Conservation (phyloP, 2,888 invertebrate species). For the Nemoura dubitans region DNA sequence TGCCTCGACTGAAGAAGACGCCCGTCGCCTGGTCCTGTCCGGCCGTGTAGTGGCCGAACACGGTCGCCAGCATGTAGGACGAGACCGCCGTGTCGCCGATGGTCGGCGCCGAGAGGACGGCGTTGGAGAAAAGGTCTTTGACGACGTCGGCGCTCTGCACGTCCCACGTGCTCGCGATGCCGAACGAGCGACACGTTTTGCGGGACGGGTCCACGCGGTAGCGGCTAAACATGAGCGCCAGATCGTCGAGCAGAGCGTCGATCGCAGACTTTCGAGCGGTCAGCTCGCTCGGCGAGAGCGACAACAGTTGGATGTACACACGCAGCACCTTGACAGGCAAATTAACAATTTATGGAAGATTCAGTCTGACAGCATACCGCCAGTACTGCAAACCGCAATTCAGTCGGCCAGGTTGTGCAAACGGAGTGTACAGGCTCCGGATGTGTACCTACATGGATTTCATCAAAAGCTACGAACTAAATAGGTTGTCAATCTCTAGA, state of each 20-base stretch:
- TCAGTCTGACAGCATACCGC: no score
- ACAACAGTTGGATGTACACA: background rate
- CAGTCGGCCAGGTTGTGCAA: no score
- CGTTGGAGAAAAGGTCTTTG: background rate
- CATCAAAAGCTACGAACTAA: no score
- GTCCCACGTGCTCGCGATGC: background rate
- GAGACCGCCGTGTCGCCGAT: background rate
- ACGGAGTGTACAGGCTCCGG: no score
- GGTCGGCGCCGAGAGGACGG: background rate
- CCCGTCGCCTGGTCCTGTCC: background rate
- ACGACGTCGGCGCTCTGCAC: background rate
- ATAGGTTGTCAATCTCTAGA: no score
- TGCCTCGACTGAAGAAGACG: background rate
- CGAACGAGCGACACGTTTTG: background rate
- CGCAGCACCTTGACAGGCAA: background rate
- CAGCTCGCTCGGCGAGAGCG: background rate
- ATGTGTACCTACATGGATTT: no score
- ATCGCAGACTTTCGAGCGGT: background rate
- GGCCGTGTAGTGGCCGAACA: background rate
- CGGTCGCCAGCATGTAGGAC: background rate
- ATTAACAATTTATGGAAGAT: no score
- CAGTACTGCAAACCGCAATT: no score
- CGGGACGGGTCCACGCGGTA: background rate
- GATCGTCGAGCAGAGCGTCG: background rate
- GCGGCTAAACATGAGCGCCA: background rate